Base-by-base conservation (phyloP, 2,888 invertebrate genomes). In the Caenorhabditis becei region DNA sequence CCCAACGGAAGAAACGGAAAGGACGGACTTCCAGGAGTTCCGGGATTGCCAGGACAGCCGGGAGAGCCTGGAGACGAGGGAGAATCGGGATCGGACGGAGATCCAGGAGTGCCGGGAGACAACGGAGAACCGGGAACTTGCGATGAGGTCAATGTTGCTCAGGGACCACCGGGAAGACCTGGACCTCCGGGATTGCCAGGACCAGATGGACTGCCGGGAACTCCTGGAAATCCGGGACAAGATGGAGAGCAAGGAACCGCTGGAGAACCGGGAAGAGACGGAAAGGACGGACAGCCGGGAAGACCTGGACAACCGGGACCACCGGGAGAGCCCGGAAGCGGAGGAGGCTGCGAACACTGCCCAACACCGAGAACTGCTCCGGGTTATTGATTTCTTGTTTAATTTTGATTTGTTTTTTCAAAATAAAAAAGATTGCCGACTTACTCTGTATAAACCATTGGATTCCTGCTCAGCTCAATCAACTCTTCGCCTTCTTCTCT, bases 201-300 rank as follows among this genome's bases (percentile, higher is more conserved):
- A 5, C 79, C 79, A 3, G 78, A 82, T 16, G 86, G 87, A 41
- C 72, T 78, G 14, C 85, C 87, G 2, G 87, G 87, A 59, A 70
- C 77, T 10, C 80, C 84, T n/a, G 87, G 87, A 51, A 67, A 81
- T n/a, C 82, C 83, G 14, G 86, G 86, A 56, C 81, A 79, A 62
- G 85, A 85, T 35, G 85, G 85, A 49, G 80, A 80, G 47, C 81
- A 83, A 53, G 85, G 85, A 20, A 51, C 62, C 20, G 53, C 69
- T 1, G 87, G 87, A 63, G 79, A 80, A 23, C 77, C 84, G 0
- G 87, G 87, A 37, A n/a, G 62, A 20, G 85, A 85, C 41, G 86
- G 86, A 51, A 65, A 69, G 56, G 77, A 74, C 35, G 82, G 82
- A 18, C 66, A 63, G 32, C 65, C 77, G 4, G 82, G 82, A 58